Evolutionary conservation across 92 coral and sea anemone species (phyloP).

Genomic region (Hydrozoanthus gracilis): DNA sequence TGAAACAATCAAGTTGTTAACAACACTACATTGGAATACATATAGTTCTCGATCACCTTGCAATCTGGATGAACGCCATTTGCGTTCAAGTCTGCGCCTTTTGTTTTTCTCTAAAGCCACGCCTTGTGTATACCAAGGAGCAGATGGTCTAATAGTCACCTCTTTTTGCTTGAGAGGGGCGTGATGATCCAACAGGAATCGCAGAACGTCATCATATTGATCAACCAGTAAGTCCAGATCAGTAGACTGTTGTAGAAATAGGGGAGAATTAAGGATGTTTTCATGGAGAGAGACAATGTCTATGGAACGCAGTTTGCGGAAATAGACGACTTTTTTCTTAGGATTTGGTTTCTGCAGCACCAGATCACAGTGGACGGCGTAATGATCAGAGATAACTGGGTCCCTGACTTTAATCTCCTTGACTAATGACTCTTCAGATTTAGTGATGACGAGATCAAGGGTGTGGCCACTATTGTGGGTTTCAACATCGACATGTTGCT

Average conservation of each 20-base stretch:
- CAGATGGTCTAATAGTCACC: constrained; percentile 53
- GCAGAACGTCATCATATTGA: constrained; percentile 50
- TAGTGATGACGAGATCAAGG: constrained; percentile 6
- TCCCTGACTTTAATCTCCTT: background rate
- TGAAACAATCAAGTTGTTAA: too few relatives aligned
- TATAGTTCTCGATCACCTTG: constrained; percentile 37
- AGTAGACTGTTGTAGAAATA: background rate
- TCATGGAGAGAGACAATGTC: constrained; percentile 32
- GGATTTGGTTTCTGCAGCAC: constrained; percentile 12
- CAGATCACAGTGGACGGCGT: constrained; percentile 28
- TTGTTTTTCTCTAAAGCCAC: constrained; percentile 47
- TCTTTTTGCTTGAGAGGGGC: constrained; percentile 52
- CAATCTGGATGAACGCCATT: constrained; percentile 46
- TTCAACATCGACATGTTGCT: background rate
- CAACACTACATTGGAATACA: constrained; percentile 39
- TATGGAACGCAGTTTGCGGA: constrained; percentile 38
- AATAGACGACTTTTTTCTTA: background rate
- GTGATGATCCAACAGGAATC: constrained; percentile 43
- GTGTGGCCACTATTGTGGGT: constrained; percentile 18
- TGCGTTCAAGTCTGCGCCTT: constrained; percentile 49
- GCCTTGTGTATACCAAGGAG: constrained; percentile 51
- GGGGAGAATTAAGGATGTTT: constrained; percentile 15
- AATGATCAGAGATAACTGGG: constrained; percentile 24
- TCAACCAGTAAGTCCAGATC: constrained; percentile 38
- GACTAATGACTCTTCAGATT: background rate